Conservation (phyloP, 2,888 invertebrate genomes). For the Lagria hirta region DNA sequence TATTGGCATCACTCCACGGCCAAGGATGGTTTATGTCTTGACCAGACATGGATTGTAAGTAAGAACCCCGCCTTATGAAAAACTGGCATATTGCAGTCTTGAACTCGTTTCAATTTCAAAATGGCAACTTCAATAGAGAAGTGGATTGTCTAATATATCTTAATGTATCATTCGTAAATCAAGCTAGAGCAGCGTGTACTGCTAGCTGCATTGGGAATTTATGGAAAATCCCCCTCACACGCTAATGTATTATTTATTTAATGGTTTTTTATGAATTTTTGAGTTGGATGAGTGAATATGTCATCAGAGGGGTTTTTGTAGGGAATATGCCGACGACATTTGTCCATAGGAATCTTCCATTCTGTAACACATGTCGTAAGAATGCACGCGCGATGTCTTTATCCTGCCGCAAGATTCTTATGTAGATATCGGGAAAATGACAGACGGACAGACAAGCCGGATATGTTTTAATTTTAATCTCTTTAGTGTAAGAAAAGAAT, state of each 20-base stretch:
- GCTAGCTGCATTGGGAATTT: slow-evolving; percentile 40
- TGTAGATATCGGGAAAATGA: slow-evolving; percentile 52
- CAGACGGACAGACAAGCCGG: too few species aligned
- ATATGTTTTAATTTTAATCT: too few species aligned
- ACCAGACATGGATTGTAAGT: slow-evolving; percentile 39
- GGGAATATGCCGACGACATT: background rate
- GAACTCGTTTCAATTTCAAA: slow-evolving; percentile 48
- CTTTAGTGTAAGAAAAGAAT: too few species aligned
- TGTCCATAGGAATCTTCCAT: slow-evolving; percentile 1
- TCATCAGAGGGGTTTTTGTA: too few species aligned
- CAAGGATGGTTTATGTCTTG: slow-evolving; percentile 42
- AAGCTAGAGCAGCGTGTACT: slow-evolving; percentile 46
- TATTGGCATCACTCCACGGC: slow-evolving; percentile 45
- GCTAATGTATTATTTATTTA: slow-evolving; percentile 29
- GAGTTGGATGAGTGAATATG: too few species aligned
- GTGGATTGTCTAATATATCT: slow-evolving; percentile 41
- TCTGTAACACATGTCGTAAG: slow-evolving; percentile 46
- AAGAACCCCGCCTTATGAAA: slow-evolving; percentile 43
- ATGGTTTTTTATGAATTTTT: background rate
- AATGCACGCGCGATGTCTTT: slow-evolving; percentile 48
- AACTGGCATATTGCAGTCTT: slow-evolving; percentile 44
- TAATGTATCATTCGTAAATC: slow-evolving; percentile 41
- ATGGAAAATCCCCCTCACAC: slow-evolving; percentile 25
- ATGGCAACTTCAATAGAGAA: slow-evolving; percentile 45
- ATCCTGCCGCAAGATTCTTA: slow-evolving; percentile 50